Evolutionary conservation across 2,888 invertebrate genomes (phyloP), one percentile per base, ranked within the genome.

Genomic region (Keiferia lycopersicella): DNA sequence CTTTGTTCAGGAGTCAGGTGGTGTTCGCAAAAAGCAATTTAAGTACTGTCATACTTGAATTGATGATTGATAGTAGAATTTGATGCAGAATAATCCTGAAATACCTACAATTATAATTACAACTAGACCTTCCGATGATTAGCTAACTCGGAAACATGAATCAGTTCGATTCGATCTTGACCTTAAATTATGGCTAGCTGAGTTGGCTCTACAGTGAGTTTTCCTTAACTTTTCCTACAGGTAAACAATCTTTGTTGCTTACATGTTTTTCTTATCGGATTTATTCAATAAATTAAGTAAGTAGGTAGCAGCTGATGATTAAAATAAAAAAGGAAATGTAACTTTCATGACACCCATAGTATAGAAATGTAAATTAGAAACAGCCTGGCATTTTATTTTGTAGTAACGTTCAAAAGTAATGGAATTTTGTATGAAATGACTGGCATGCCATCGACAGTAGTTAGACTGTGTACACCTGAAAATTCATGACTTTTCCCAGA

Each of bases 141-240:
- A n/a, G n/a, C 16, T 45, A 45, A 45, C 45, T 45, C 45, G 45
- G 45, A 45, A 45, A 45, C 3, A 45, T 45, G 45, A 45, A 16
- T 45, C 45, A n/a, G 45, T 45, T 45, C n/a, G 16, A 45, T 45
- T 6, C n/a, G 16, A 45, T 45, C 11, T 45, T 45, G 45, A 16
- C 45, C 45, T 45, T n/a, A n/a, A 16, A 16, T 45, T 16, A 45
- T 14, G 12, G 14, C 41, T 45, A n/a, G n/a, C n/a, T n/a, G n/a
- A n/a, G n/a, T n/a, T n/a, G n/a, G n/a, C n/a, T n/a, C n/a, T 16
- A 16, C 45, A 41, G 14, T 45, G 6, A 8, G 8, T 45, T 45
- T n/a, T 45, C 45, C 45, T 45, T 16, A 45, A 45, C 45, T n/a
- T 45, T 45, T 45, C 45, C 45, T 16, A 45, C 45, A 45, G 45